Evolutionary conservation across 2,797 vertebrate species (phyloP).

Genomic region (Pipistrellus pipistrellus): DNA sequence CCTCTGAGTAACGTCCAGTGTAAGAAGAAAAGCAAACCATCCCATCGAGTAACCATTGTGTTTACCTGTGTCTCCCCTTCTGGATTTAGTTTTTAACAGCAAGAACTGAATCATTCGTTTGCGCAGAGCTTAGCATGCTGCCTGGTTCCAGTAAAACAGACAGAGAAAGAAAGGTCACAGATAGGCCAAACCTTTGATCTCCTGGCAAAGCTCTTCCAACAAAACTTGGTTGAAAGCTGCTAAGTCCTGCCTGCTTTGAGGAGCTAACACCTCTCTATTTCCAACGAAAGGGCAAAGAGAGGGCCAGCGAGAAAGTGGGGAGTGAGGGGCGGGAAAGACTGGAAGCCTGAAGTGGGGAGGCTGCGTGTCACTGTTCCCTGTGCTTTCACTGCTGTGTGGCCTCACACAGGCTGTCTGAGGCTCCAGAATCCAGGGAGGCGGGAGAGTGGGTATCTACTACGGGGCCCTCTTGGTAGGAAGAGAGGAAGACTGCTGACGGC

Average conservation of each 20-base stretch:
- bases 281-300: not conserved
- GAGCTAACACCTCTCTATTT: not conserved
- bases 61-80: not conserved
- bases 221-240: not conserved
- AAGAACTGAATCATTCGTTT: not conserved
- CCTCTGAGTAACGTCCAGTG: not conserved
- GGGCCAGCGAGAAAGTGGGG: not conserved
- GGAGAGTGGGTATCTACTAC: too few relatives aligned
- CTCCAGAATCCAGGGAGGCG: not conserved
- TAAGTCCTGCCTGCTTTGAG: not conserved
- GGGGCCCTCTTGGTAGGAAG: not conserved
- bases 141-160: not conserved
- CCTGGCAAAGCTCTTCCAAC: not conserved
- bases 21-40: not conserved
- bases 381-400: rapidly evolving
- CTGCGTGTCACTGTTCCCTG: not conserved
- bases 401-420: rapidly evolving
- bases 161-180: not conserved
- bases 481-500: not conserved
- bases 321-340: too few relatives aligned
- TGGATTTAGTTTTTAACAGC: not conserved
- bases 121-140: not conserved
- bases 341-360: not conserved
- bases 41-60: not conserved
- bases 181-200: not conserved